Evolutionary conservation across 2,113 vertebrate species (phyloP).

Genomic region (Desmodus rotundus): DNA sequence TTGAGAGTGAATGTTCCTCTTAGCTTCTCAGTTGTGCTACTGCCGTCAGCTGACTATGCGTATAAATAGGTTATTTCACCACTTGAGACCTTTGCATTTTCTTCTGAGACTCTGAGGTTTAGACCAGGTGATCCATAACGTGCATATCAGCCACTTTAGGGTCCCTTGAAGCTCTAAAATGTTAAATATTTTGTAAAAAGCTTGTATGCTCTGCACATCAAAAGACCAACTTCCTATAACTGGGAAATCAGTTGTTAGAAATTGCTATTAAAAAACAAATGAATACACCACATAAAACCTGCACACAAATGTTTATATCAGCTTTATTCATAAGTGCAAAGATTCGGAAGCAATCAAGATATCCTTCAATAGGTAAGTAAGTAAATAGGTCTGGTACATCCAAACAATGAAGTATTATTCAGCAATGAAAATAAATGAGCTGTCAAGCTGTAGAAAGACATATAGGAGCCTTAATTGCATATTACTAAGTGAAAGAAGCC

Average conservation of each 20-base stretch:
- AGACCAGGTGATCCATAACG: neutral
- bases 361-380: neutral
- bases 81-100: neutral
- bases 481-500: neutral
- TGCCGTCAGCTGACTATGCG: neutral
- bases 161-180: neutral
- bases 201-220: neutral
- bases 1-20: neutral
- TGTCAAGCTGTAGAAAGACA: neutral
- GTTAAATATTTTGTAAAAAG: neutral
- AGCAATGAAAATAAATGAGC: neutral
- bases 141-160: neutral
- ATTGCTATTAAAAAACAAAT: neutral
- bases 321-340: neutral
- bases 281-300: neutral
- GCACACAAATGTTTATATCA: neutral
- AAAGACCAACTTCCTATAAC: neutral
- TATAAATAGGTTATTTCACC: neutral
- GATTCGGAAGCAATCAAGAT: neutral
- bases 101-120: neutral
- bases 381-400: neutral
- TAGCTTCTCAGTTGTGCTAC: neutral
- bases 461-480: neutral
- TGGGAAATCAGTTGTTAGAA: neutral
- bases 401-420: neutral